Conservation (phyloP, 2,888 invertebrate species). For the Cataglyphis albicans region DNA sequence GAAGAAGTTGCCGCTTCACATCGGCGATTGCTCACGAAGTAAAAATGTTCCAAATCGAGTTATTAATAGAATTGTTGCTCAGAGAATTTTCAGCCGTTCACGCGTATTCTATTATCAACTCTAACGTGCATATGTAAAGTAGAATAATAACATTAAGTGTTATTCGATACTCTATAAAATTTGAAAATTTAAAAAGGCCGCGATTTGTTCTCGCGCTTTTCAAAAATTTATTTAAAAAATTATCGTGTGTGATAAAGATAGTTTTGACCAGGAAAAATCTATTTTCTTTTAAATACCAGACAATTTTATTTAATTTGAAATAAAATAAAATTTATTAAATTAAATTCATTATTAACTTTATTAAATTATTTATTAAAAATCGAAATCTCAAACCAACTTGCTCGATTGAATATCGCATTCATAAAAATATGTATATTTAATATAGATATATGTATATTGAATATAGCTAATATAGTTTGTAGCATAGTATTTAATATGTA, state of each 20-base stretch:
- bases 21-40: constrained; percentile 23
- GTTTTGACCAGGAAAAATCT: neutral
- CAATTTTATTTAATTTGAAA: neutral
- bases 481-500: no score
- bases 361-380: neutral
- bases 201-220: neutral
- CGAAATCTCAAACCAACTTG: neutral
- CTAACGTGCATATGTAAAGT: neutral
- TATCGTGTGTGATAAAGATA: no score
- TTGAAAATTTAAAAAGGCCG: neutral
- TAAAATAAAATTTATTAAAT: no score
- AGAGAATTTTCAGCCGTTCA: constrained; percentile 41
- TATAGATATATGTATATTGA: no score
- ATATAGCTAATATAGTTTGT: no score
- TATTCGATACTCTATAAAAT: neutral
- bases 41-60: constrained; percentile 56
- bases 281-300: neutral
- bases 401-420: neutral
- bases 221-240: neutral
- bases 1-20: neutral
- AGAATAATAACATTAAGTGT: neutral
- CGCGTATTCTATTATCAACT: constrained; percentile 33
- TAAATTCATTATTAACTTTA: no score
- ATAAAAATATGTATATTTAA: constrained; percentile 21
- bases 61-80: constrained; percentile 51